A percentile compares a stretch with the other conserved stretches of the same genome.
These are phyloP conservation scores for Chaetodon trifasciatus DNA, from an alignment of 2,797 vertebrate species.

Conservation along the genomic window DNA sequence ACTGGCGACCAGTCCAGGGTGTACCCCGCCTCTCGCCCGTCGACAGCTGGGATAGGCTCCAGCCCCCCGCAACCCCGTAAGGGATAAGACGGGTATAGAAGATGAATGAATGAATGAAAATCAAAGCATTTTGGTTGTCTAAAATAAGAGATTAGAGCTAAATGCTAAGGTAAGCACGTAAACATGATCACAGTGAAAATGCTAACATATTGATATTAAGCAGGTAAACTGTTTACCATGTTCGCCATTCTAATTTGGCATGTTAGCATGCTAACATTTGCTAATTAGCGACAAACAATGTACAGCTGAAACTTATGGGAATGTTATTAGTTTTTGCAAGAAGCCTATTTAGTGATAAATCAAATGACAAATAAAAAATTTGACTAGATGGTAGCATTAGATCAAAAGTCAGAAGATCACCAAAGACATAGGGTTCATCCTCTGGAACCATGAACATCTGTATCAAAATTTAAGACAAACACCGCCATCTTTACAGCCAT, in stretches of 20 bases:
- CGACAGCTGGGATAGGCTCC: no score
- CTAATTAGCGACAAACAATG: neutral
- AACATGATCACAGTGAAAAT: no score
- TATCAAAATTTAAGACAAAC: neutral
- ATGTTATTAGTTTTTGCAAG: neutral
- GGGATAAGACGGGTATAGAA: no score
- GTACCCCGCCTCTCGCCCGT: no score
- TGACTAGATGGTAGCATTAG: neutral
- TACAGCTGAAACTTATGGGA: neutral
- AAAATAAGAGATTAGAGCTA: no score
- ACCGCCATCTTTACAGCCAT: neutral
- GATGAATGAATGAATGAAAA: no score
- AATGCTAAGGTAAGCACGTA: no score
- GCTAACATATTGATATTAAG: no score
- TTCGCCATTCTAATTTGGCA: neutral
- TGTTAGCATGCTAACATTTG: neutral
- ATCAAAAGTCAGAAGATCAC: neutral
- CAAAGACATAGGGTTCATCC: neutral
- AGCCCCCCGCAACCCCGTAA: no score
- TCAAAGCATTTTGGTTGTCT: no score
- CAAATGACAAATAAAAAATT: neutral
- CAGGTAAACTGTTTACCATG: neutral
- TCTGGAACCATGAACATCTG: conserved; percentile 3
- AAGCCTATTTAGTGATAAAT: neutral
- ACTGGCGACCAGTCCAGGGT: no score